These are phyloP conservation scores for Tadarida brasiliensis DNA, from an alignment of 2,797 vertebrate genomes.

Conservation along the genomic window DNA sequence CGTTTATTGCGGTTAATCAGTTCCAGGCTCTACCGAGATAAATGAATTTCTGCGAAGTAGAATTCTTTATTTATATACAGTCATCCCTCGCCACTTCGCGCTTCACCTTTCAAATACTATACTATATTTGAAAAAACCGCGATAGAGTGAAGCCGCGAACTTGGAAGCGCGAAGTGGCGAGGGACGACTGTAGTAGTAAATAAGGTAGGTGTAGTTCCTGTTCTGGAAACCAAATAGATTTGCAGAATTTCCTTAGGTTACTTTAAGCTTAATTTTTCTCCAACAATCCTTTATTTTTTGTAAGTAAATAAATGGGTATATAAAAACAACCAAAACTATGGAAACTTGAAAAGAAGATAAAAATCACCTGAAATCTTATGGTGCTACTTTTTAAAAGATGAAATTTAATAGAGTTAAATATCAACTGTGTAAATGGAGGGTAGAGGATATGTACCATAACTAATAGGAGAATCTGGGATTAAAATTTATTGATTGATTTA, in stretches of 20 bases:
- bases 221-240: constrained; percentile 29
- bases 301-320: background rate
- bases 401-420: constrained; percentile 38
- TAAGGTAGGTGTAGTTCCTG: background rate
- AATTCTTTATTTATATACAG: no score
- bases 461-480: background rate
- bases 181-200: background rate
- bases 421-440: background rate
- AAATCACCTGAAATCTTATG: background rate
- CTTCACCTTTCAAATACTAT: no score
- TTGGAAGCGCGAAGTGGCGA: no score
- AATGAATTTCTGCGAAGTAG: no score
- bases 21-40: no score
- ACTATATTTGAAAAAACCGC: no score
- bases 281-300: background rate
- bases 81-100: no score
- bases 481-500: constrained; percentile 30
- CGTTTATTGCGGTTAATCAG: no score
- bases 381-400: background rate
- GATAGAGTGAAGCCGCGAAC: no score
- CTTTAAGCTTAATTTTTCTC: background rate
- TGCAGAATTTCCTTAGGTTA: background rate
- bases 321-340: background rate
- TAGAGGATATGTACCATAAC: background rate
- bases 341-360: background rate